These are phyloP conservation scores for Crotalus tigris DNA, from an alignment of 2,113 vertebrate species.

Conservation along the genomic window DNA sequence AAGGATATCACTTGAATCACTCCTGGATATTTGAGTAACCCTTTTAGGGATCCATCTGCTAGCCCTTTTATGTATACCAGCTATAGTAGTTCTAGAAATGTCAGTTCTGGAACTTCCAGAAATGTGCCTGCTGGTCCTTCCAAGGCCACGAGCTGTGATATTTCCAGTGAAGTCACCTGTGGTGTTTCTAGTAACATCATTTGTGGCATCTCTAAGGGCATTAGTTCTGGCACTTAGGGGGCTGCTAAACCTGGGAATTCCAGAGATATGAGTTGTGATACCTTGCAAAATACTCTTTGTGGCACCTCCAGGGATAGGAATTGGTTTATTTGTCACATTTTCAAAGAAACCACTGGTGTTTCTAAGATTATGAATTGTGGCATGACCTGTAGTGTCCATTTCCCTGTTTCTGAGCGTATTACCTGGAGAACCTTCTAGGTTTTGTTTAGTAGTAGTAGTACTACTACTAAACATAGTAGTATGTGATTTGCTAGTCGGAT, in stretches of 20 bases:
- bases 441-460: neutral
- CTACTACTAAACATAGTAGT: neutral
- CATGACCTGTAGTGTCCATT: neutral
- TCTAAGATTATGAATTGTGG: neutral
- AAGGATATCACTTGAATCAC: neutral
- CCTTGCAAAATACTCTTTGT: too few species aligned
- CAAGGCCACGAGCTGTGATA: neutral
- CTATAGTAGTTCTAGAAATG: neutral
- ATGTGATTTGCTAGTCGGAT: neutral
- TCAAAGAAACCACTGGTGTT: neutral
- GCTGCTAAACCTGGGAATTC: neutral
- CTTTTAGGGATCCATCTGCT: neutral
- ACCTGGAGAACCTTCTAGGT: neutral
- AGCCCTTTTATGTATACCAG: neutral
- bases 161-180: neutral
- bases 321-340: neutral
- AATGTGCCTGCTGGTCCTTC: neutral
- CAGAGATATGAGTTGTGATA: neutral
- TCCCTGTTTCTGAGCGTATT: neutral
- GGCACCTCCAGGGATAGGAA: neutral
- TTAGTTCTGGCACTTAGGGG: neutral
- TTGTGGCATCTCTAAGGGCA: too few species aligned
- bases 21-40: neutral
- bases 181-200: neutral
- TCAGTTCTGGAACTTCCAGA: neutral